Evolutionary conservation across 2,888 invertebrate genomes (phyloP).

Genomic region (Venusia cambrica): DNA sequence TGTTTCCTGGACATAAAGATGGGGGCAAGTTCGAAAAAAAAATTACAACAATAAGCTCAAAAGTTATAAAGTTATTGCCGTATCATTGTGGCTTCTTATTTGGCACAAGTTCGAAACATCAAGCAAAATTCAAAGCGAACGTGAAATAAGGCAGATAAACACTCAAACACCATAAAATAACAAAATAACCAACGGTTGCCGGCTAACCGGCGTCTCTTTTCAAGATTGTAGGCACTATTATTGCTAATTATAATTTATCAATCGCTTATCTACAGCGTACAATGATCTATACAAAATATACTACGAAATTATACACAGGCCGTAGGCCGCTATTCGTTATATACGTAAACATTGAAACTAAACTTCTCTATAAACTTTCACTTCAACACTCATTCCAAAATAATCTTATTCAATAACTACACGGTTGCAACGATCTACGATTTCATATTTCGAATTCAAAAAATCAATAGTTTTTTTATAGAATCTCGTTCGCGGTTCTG

Average conservation of each 20-base stretch:
- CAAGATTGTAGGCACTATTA: constrained; percentile 79
- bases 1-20: too few relatives aligned
- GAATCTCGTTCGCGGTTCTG: too few relatives aligned
- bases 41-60: constrained; percentile 31
- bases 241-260: constrained; percentile 77
- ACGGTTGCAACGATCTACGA: too few relatives aligned
- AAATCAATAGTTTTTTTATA: too few relatives aligned
- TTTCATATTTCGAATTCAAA: too few relatives aligned
- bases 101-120: constrained; percentile 59
- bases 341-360: constrained; percentile 73
- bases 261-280: constrained; percentile 74
- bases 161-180: constrained; percentile 72
- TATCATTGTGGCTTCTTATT: constrained; percentile 57
- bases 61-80: constrained; percentile 47
- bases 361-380: constrained; percentile 54
- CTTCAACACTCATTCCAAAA: constrained; percentile 10
- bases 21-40: too few relatives aligned
- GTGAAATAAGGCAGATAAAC: constrained; percentile 53
- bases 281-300: constrained; percentile 77
- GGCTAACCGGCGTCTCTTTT: constrained; percentile 63
- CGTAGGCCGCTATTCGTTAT: constrained; percentile 61
- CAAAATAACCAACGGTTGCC: constrained; percentile 65
- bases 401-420: constrained; percentile 1
- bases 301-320: constrained; percentile 75
- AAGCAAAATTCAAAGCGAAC: constrained; percentile 46